Percentiles rank a stretch among this genome's conserved stretches.
These are phyloP conservation scores for Hormiphora californensis DNA, from an alignment of 37 sponge, comb jelly and placozoan genomes.

Conservation along the genomic window DNA sequence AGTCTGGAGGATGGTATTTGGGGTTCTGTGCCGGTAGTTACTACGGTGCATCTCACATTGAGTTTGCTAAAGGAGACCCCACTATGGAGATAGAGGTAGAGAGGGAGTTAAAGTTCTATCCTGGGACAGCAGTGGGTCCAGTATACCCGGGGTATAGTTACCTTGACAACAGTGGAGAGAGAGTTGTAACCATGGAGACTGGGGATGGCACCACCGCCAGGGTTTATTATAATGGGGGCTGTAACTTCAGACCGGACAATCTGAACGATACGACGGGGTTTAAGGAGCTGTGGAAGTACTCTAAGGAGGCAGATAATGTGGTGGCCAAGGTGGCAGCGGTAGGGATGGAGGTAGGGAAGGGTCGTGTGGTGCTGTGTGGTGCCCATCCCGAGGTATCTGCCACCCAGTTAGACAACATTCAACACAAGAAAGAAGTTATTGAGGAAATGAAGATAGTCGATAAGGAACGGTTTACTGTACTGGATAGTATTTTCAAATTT, in stretches of 20 bases:
- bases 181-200: slow-evolving; percentile 7
- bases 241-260: slow-evolving; percentile 39
- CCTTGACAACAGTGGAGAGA: slow-evolving; percentile 61
- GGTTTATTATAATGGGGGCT: slow-evolving; percentile 76
- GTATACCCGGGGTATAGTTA: slow-evolving; percentile 69
- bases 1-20: slow-evolving; percentile 71
- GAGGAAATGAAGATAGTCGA: neutral
- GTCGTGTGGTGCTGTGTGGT: slow-evolving; percentile 66
- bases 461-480: neutral
- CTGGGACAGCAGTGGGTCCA: slow-evolving; percentile 67
- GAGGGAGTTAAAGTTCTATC: slow-evolving; percentile 69
- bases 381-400: slow-evolving; percentile 67
- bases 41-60: slow-evolving; percentile 62
- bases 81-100: slow-evolving; percentile 60
- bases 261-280: too few species aligned
- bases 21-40: slow-evolving; percentile 88
- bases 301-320: too few species aligned
- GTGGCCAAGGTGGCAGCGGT: slow-evolving; percentile 60
- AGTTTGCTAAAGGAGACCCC: slow-evolving; percentile 71
- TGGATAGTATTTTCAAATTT: slow-evolving; percentile 1
- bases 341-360: slow-evolving; percentile 50
- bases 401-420: slow-evolving; percentile 1
- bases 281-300: too few species aligned
- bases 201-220: neutral
- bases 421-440: neutral